These are phyloP conservation scores for Apteryx mantelli DNA, from an alignment of 2,113 vertebrate species.

Conservation along the genomic window DNA sequence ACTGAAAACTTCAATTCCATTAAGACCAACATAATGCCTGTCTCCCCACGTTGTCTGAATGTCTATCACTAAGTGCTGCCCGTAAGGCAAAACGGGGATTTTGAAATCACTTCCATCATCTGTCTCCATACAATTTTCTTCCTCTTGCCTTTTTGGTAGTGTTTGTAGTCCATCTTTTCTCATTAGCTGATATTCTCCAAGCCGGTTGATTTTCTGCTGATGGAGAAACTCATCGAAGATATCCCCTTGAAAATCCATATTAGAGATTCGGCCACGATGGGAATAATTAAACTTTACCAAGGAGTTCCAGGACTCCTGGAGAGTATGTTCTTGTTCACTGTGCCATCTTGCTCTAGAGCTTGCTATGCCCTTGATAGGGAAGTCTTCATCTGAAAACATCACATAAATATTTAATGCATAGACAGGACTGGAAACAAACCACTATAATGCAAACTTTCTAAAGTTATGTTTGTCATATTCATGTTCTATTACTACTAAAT, in stretches of 20 bases:
- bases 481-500: neutral
- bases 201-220: conserved; percentile 77
- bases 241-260: conserved; percentile 87
- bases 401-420: neutral
- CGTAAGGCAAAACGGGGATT: conserved; percentile 91
- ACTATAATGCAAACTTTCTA: neutral
- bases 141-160: conserved; percentile 45
- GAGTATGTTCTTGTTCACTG: conserved; percentile 83
- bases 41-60: conserved; percentile 97
- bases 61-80: conserved; percentile 86
- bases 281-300: conserved; percentile 90
- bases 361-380: neutral
- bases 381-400: conserved; percentile 66
- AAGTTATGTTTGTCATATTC: neutral
- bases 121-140: conserved; percentile 43
- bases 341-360: conserved; percentile 60
- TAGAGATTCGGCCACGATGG: conserved; percentile 91
- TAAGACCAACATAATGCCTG: conserved; percentile 95
- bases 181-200: conserved; percentile 9
- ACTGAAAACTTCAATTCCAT: conserved; percentile 93
- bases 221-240: conserved; percentile 94
- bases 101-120: conserved; percentile 82
- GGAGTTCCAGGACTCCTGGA: conserved; percentile 92
- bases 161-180: conserved; percentile 55
- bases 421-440: neutral